Conservation (phyloP, 2,797 vertebrate species). For the Miichthys miiuy region DNA sequence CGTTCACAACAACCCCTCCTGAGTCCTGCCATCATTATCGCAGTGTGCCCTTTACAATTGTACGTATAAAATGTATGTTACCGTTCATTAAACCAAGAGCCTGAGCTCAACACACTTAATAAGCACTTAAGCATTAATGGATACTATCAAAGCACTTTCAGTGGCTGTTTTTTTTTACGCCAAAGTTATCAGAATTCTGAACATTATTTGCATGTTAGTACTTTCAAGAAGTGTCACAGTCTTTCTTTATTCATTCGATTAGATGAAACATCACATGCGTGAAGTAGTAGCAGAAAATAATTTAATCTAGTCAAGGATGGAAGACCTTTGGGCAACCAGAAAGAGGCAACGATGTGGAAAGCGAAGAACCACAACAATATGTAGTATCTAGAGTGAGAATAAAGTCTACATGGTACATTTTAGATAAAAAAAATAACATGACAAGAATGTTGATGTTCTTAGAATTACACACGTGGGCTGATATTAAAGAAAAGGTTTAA, state of each 20-base stretch:
- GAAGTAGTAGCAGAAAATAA: constrained; percentile 44
- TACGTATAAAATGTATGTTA: constrained; percentile 23
- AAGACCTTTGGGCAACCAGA: constrained; percentile 37
- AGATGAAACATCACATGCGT: constrained; percentile 33
- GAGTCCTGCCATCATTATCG: constrained; percentile 46
- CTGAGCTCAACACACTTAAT: constrained; percentile 41
- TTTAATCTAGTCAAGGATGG: constrained; percentile 51
- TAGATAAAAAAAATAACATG: not conserved
- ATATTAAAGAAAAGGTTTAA: not conserved
- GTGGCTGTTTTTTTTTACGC: constrained; percentile 34
- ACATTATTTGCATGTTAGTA: not conserved
- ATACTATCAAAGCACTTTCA: constrained; percentile 27
- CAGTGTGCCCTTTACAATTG: constrained; percentile 42
- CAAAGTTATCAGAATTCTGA: not conserved
- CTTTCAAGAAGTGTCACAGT: constrained; percentile 37
- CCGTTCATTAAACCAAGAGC: constrained; percentile 55
- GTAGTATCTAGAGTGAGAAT: not conserved
- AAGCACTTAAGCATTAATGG: constrained; percentile 50
- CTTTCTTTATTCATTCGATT: constrained; percentile 37
- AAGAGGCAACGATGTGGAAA: constrained; percentile 26
- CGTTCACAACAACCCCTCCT: constrained; percentile 50
- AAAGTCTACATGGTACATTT: not conserved
- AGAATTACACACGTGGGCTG: not conserved
- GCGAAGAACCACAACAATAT: not conserved
- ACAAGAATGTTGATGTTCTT: not conserved